These are phyloP conservation scores for Ibidorhyncha struthersii DNA, from an alignment of 2,113 vertebrate species.

Conservation along the genomic window DNA sequence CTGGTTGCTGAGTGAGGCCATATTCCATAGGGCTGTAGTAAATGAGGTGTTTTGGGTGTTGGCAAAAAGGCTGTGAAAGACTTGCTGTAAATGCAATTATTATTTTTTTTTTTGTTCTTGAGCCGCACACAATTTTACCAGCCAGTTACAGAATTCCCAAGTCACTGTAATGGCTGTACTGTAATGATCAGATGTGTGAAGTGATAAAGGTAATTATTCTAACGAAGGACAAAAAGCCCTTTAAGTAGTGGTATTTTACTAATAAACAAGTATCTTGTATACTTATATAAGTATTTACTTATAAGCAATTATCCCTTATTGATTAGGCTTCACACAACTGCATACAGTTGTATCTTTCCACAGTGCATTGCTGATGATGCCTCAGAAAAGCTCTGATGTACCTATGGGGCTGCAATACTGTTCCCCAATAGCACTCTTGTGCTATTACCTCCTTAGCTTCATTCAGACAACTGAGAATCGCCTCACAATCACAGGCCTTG, in stretches of 20 bases:
- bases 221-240: neutral
- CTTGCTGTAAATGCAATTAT: neutral
- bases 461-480: too few species aligned
- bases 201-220: neutral
- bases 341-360: constrained; percentile 13
- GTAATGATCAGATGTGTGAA: neutral
- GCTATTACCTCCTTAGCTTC: neutral
- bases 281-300: too few species aligned
- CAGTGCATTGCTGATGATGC: neutral
- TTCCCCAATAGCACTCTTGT: constrained; percentile 35
- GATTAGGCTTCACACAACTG: neutral
- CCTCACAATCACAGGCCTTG: too few species aligned
- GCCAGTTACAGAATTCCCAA: neutral
- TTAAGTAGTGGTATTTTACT: neutral
- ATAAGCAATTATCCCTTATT: neutral
- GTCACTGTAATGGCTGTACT: neutral
- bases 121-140: neutral
- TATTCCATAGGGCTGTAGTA: neutral
- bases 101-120: neutral
- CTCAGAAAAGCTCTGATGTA: neutral
- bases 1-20: neutral
- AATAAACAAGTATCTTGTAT: neutral
- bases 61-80: neutral
- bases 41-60: neutral
- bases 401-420: constrained; percentile 24